Evolutionary conservation across 2,797 vertebrate genomes (phyloP).

Genomic region (Enteromius mattozi): DNA sequence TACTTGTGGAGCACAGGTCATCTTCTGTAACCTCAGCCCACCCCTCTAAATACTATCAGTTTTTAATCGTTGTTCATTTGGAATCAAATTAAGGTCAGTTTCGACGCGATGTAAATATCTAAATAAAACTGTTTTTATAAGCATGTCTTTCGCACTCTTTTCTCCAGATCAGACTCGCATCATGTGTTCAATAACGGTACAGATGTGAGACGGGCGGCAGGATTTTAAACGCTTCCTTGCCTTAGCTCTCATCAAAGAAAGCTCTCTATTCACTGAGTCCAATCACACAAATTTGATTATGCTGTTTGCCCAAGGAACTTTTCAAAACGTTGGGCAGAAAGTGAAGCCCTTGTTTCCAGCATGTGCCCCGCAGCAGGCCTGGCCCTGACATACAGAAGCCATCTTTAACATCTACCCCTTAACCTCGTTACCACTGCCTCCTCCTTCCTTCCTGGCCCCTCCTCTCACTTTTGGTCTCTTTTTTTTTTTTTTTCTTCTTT

Average conservation of each 20-base stretch:
- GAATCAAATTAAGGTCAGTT: slow-evolving; percentile 16
- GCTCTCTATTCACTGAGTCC: slow-evolving; percentile 68
- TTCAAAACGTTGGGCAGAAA: slow-evolving; percentile 61
- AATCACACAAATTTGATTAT: slow-evolving; percentile 80
- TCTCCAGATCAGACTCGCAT: slow-evolving; percentile 56
- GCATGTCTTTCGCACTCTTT: neutral
- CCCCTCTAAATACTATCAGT: slow-evolving; percentile 41
- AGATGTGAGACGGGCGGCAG: slow-evolving; percentile 62
- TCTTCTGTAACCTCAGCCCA: neutral
- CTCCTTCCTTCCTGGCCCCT: slow-evolving; percentile 47
- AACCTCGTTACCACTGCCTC: slow-evolving; percentile 65
- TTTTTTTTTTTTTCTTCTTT: neutral
- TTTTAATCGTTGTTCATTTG: slow-evolving; percentile 2
- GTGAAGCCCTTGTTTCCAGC: slow-evolving; percentile 68
- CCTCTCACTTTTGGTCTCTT: neutral
- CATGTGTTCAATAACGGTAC: slow-evolving; percentile 72
- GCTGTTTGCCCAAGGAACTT: slow-evolving; percentile 70
- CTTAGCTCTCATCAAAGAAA: slow-evolving; percentile 67
- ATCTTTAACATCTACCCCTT: slow-evolving; percentile 64
- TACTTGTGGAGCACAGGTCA: slow-evolving; percentile 66
- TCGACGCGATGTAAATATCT: neutral
- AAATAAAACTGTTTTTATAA: neutral
- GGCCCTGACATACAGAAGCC: slow-evolving; percentile 64
- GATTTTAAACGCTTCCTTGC: slow-evolving; percentile 72
- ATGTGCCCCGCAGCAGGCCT: slow-evolving; percentile 67